These are phyloP conservation scores for Vanessa tameamea DNA, from an alignment of 1,140 invertebrate genomes.

Conservation along the genomic window DNA sequence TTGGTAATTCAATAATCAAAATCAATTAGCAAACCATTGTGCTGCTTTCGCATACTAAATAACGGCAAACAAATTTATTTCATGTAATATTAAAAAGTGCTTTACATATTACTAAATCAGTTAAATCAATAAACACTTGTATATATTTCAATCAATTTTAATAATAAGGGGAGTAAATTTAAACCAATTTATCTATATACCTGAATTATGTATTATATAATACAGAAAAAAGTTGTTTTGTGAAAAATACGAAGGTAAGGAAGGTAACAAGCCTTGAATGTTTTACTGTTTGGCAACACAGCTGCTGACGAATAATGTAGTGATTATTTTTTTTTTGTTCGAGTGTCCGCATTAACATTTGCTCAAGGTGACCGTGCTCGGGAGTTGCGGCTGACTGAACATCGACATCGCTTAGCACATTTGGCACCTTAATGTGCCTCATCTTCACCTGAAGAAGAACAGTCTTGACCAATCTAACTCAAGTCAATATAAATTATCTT, in stretches of 20 bases:
- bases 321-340: constrained; percentile 61
- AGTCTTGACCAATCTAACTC: not conserved
- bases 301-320: constrained; percentile 56
- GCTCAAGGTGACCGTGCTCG: constrained; percentile 73
- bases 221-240: not conserved
- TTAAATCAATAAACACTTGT: too few relatives aligned
- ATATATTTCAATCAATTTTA: too few relatives aligned
- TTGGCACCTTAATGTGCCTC: constrained; percentile 32
- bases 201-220: not conserved
- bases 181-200: too few relatives aligned
- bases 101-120: too few relatives aligned
- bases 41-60: too few relatives aligned
- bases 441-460: constrained; percentile 12
- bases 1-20: too few relatives aligned
- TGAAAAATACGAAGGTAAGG: constrained; percentile 29
- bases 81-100: too few relatives aligned
- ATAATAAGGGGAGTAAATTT: too few relatives aligned
- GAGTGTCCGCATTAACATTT: constrained; percentile 73
- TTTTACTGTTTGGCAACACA: constrained; percentile 46
- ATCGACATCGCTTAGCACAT: constrained; percentile 47
- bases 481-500: too few relatives aligned
- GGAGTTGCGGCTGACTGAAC: constrained; percentile 72
- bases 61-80: too few relatives aligned
- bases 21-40: too few relatives aligned
- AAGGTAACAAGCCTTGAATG: constrained; percentile 47